phyloP scores from a whole-genome alignment of 1,140 invertebrate genomes.

The Ostrea denselamellosa region DNA sequence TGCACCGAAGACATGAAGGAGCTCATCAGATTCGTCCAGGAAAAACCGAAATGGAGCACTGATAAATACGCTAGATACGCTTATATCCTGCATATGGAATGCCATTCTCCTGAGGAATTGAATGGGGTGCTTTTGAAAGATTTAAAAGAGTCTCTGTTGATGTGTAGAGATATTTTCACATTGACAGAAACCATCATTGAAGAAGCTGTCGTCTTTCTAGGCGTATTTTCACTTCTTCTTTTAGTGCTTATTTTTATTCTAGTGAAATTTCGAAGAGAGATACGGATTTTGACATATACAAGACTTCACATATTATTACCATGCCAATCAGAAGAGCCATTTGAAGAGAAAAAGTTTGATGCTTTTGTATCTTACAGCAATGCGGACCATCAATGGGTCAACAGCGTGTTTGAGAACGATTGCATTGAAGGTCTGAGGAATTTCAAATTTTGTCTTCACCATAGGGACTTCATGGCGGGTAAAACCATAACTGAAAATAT shows the following conservation, averaged over 20 bases:
- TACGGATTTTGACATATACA: conserved; percentile 70
- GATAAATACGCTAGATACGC: conserved; percentile 54
- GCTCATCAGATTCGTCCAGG: conserved; percentile 53
- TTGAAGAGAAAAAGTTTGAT: conserved; percentile 64
- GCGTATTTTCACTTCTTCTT: conserved; percentile 56
- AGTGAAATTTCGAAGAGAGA: conserved; percentile 65
- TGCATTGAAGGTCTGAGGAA: conserved; percentile 25
- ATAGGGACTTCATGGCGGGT: conserved; percentile 71
- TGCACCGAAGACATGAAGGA: conserved; percentile 58
- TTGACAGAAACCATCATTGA: conserved; percentile 28
- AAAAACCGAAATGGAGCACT: conserved; percentile 36
- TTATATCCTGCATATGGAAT: conserved; percentile 58
- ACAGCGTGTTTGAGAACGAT: conserved; percentile 53
- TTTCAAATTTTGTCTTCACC: conserved; percentile 73
- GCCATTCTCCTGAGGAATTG: conserved; percentile 50
- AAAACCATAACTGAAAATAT: conserved; percentile 89
- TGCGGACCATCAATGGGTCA: conserved; percentile 62
- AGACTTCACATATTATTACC: conserved; percentile 68
- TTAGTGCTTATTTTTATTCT: conserved; percentile 55
- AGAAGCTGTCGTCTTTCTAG: conserved; percentile 58
- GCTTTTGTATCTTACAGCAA: conserved; percentile 67
- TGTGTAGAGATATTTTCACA: conserved; percentile 40
- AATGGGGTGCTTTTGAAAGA: conserved; percentile 48
- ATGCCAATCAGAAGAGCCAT: conserved; percentile 58
- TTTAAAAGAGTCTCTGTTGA: conserved; percentile 45